These are phyloP conservation scores for Reinhardtius hippoglossoides DNA, from an alignment of 2,113 vertebrate species.

Conservation along the genomic window DNA sequence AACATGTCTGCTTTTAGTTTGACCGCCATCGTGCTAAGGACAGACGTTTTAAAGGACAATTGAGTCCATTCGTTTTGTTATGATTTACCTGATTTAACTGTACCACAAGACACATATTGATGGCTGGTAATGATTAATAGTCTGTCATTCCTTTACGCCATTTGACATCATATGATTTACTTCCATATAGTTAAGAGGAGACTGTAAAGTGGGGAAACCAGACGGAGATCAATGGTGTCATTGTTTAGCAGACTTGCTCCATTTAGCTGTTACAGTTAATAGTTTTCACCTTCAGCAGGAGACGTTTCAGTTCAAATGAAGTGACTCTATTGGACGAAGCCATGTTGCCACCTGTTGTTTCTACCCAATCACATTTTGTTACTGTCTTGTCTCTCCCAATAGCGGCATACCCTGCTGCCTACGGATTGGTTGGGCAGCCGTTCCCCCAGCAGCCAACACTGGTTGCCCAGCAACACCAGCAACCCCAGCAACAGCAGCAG, in stretches of 20 bases:
- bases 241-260: constrained; percentile 60
- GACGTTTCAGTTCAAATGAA: constrained; percentile 43
- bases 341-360: constrained; percentile 78
- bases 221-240: constrained; percentile 48
- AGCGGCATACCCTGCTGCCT: constrained; percentile 92
- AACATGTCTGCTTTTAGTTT: constrained; percentile 27
- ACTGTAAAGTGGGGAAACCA: constrained; percentile 26
- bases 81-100: constrained; percentile 45
- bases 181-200: neutral
- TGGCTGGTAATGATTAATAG: neutral
- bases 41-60: constrained; percentile 34
- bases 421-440: constrained; percentile 90
- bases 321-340: constrained; percentile 50
- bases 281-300: constrained; percentile 81
- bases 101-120: constrained; percentile 13
- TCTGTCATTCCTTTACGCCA: neutral
- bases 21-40: constrained; percentile 33
- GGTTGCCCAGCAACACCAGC: constrained; percentile 89
- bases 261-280: constrained; percentile 66
- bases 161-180: constrained; percentile 27
- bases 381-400: constrained; percentile 64
- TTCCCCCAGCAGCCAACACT: constrained; percentile 90
- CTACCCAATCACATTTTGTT: constrained; percentile 65
- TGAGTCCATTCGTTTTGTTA: constrained; percentile 4
- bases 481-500: constrained; percentile 88